A percentile compares a stretch with the other conserved stretches of the same genome.
Evolutionary conservation across 2,113 vertebrate genomes (phyloP).

Genomic region (Turnix velox): DNA sequence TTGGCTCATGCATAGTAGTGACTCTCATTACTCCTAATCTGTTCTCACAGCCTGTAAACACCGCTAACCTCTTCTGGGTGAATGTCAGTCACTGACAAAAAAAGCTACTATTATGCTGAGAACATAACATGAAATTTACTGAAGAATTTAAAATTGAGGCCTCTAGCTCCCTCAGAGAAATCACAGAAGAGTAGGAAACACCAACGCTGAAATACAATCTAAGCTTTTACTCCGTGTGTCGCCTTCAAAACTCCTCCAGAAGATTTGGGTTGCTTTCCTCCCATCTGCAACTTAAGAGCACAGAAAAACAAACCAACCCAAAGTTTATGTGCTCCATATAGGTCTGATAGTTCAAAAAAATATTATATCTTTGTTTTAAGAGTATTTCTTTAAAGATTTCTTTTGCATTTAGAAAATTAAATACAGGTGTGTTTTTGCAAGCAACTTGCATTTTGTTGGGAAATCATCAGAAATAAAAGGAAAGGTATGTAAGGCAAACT

Average conservation of each 20-base stretch:
- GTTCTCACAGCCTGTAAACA: background rate
- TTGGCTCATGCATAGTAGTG: background rate
- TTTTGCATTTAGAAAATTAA: background rate
- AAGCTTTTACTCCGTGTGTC: background rate
- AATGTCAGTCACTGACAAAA: background rate
- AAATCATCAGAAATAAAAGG: background rate
- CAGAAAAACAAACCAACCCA: background rate
- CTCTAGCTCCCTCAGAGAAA: background rate
- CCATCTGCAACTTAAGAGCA: background rate
- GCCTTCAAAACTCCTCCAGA: background rate
- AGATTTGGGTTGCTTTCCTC: background rate
- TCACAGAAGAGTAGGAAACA: background rate
- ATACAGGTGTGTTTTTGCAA: background rate
- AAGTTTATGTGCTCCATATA: background rate
- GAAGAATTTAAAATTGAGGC: slow-evolving; percentile 6
- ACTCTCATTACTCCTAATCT: background rate
- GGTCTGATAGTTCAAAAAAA: background rate
- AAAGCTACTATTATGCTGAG: background rate
- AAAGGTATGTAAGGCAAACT: background rate
- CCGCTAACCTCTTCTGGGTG: background rate
- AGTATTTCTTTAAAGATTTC: background rate
- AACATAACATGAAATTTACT: background rate
- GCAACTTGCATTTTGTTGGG: background rate
- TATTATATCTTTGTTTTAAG: background rate
- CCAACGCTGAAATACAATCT: background rate